phyloP scores from a whole-genome alignment of 2,113 vertebrate species.

The Sclerurus mexicanus region DNA sequence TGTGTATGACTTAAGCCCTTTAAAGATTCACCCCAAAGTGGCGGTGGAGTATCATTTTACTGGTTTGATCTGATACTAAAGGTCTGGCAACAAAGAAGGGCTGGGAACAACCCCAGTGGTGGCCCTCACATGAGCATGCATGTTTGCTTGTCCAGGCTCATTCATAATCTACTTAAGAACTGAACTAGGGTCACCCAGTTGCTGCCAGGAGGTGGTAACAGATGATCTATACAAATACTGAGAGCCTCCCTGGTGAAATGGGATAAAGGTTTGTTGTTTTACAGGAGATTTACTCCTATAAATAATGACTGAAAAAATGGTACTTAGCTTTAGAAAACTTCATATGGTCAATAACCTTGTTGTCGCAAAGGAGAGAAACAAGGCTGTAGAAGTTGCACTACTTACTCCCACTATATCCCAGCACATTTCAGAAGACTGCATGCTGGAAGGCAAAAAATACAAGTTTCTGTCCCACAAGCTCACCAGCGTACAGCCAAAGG shows the following conservation, averaged over 20 bases:
- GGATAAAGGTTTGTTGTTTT: not conserved
- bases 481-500: not conserved
- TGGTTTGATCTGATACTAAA: not conserved
- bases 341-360: not conserved
- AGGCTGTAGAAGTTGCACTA: not conserved
- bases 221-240: not conserved
- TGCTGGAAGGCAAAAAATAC: not conserved
- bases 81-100: not conserved
- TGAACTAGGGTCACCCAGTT: not conserved
- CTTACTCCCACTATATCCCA: not conserved
- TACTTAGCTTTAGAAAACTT: not conserved
- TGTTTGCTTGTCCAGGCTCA: not conserved
- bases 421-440: not conserved
- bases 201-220: not conserved
- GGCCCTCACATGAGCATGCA: fast-evolving
- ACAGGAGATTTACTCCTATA: not conserved
- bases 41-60: not conserved
- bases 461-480: not conserved
- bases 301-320: not conserved
- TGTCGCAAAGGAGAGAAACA: not conserved
- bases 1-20: not conserved
- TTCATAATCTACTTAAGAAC: not conserved
- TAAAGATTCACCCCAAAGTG: not conserved
- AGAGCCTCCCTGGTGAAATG: not conserved
- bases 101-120: not conserved